Conservation (phyloP, 2,888 invertebrate species). For the Hecatera dysodea region DNA sequence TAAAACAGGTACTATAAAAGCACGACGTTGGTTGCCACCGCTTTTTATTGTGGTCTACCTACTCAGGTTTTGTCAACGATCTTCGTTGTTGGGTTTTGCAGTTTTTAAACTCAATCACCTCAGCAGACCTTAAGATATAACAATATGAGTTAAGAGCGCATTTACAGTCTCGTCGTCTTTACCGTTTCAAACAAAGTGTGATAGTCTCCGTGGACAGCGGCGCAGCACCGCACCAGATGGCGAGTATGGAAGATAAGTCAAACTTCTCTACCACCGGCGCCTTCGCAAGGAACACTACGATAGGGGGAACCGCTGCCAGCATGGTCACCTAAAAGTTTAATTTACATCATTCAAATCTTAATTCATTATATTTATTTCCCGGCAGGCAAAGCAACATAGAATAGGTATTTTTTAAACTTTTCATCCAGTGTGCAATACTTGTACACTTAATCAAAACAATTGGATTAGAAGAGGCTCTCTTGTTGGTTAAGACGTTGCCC, state of each 20-base stretch:
- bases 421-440: too few species aligned
- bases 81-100: too few species aligned
- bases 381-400: neutral
- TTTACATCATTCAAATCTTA: neutral
- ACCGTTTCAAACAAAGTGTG: conserved; percentile 77
- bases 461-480: neutral
- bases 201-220: conserved; percentile 78
- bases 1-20: too few species aligned
- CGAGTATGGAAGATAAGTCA: conserved; percentile 76
- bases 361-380: neutral
- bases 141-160: too few species aligned
- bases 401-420: neutral
- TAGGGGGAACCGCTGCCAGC: conserved; percentile 79
- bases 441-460: too few species aligned
- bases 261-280: conserved; percentile 76
- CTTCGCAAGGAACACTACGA: conserved; percentile 79
- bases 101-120: too few species aligned
- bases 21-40: too few species aligned
- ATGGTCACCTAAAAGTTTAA: conserved; percentile 72
- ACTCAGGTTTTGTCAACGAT: too few species aligned
- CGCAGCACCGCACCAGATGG: conserved; percentile 80
- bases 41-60: too few species aligned
- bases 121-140: too few species aligned
- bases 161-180: too few species aligned
- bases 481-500: neutral